Percentiles rank a stretch among this genome's conserved stretches.
Conservation (phyloP, 2,888 invertebrate genomes). For the Epinotia demarniana region DNA sequence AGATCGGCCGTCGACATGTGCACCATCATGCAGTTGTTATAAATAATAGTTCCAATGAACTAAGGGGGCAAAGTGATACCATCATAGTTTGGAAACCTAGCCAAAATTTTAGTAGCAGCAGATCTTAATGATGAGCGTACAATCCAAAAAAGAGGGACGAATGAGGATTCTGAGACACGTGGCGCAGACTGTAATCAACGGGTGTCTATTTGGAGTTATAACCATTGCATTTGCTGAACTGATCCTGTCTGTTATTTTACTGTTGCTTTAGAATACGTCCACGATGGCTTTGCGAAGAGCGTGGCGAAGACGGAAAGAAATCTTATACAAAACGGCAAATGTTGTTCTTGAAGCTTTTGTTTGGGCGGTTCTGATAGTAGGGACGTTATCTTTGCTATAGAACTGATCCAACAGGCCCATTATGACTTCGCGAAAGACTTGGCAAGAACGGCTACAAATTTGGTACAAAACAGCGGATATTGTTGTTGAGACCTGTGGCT, state of each 20-base stretch:
- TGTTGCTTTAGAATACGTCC: slow-evolving; percentile 15
- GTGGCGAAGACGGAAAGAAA: slow-evolving; percentile 51
- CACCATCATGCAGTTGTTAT: slow-evolving; percentile 17
- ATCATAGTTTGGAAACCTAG: neutral
- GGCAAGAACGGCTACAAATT: slow-evolving; percentile 53
- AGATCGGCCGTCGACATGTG: neutral
- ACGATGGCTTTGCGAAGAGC: slow-evolving; percentile 22
- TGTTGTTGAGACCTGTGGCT: slow-evolving; percentile 58
- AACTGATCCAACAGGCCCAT: neutral
- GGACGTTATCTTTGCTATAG: slow-evolving; percentile 6
- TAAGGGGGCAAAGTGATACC: neutral
- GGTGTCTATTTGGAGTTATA: slow-evolving; percentile 18
- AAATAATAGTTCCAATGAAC: neutral
- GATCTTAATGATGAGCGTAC: slow-evolving; percentile 2
- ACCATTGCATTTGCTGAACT: slow-evolving; percentile 20
- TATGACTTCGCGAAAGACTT: slow-evolving; percentile 22
- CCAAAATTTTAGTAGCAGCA: neutral
- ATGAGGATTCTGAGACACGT: slow-evolving; percentile 58
- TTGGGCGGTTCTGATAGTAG: slow-evolving; percentile 59
- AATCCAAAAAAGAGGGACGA: slow-evolving; percentile 56
- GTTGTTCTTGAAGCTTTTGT: slow-evolving; percentile 56
- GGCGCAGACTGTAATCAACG: slow-evolving; percentile 41
- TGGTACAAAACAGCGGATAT: slow-evolving; percentile 52
- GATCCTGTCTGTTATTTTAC: slow-evolving; percentile 3
- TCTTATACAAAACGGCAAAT: slow-evolving; percentile 53